phyloP scores from a whole-genome alignment of 2,888 invertebrate genomes.

The Tiliacea aurago region DNA sequence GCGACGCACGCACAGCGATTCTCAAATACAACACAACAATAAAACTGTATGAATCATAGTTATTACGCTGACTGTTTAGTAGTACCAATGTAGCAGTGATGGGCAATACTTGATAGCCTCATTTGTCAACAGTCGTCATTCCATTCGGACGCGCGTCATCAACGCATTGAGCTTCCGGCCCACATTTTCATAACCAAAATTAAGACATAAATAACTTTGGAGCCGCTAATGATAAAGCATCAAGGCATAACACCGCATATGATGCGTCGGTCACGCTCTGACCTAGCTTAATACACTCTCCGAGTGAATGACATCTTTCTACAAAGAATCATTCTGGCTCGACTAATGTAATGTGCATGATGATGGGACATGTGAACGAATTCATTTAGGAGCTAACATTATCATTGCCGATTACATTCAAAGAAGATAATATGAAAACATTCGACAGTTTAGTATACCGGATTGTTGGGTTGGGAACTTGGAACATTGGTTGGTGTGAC shows the following conservation, averaged over 20 bases:
- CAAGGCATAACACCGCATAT: slow-evolving; percentile 83
- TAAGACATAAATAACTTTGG: slow-evolving; percentile 87
- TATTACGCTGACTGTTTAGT: slow-evolving; percentile 32
- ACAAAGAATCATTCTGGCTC: slow-evolving; percentile 70
- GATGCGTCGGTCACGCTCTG: slow-evolving; percentile 85
- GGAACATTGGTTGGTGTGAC: not conserved
- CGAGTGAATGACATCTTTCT: slow-evolving; percentile 77
- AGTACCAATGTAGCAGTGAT: slow-evolving; percentile 26
- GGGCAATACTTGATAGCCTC: slow-evolving; percentile 73
- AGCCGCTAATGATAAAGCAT: slow-evolving; percentile 77
- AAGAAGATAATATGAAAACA: not conserved
- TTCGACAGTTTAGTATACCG: no score
- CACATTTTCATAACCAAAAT: slow-evolving; percentile 82
- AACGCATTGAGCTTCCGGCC: slow-evolving; percentile 78
- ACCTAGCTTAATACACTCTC: slow-evolving; percentile 72
- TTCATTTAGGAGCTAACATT: slow-evolving; percentile 72
- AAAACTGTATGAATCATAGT: slow-evolving; percentile 67
- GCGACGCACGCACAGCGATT: slow-evolving; percentile 21
- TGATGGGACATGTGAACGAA: slow-evolving; percentile 79
- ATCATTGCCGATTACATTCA: slow-evolving; percentile 52
- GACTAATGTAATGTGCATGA: slow-evolving; percentile 73
- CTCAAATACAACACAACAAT: slow-evolving; percentile 25
- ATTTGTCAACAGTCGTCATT: slow-evolving; percentile 70
- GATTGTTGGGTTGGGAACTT: not conserved
- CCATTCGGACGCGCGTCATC: slow-evolving; percentile 72